Percentiles rank a stretch among this genome's conserved stretches.
Conservation (phyloP, 2,113 vertebrate species). For the Elephantulus edwardii region DNA sequence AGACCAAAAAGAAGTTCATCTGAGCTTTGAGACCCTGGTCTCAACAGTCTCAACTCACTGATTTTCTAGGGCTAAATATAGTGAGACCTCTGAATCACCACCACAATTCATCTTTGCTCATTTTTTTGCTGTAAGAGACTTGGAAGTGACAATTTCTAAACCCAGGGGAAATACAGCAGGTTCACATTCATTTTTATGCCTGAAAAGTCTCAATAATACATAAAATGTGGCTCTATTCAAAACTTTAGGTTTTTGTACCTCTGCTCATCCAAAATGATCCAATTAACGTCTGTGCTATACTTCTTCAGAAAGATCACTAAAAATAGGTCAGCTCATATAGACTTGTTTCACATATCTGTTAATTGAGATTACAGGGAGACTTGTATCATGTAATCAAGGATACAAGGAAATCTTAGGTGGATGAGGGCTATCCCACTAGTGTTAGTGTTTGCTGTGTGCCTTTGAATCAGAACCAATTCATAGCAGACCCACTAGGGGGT, state of each 20-base stretch:
- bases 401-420: background rate
- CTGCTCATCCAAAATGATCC: background rate
- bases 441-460: too few relatives aligned
- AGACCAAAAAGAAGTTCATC: background rate
- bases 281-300: background rate
- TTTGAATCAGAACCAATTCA: too few relatives aligned
- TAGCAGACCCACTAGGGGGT: too few relatives aligned
- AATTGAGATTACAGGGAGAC: too few relatives aligned
- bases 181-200: conserved; percentile 9
- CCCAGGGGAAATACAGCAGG: background rate
- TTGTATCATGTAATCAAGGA: background rate
- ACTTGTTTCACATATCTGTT: too few relatives aligned
- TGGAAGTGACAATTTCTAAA: conserved; percentile 26
- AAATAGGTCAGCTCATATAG: background rate
- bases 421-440: background rate
- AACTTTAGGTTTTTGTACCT: background rate
- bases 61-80: conserved; percentile 12
- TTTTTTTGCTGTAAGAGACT: conserved; percentile 32
- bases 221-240: conserved; percentile 26
- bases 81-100: background rate
- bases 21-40: background rate
- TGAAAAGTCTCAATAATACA: conserved; percentile 20
- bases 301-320: background rate
- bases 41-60: background rate
- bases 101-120: background rate